phyloP scores from a whole-genome alignment of 2,888 invertebrate species.

The Zonitis immaculata region DNA sequence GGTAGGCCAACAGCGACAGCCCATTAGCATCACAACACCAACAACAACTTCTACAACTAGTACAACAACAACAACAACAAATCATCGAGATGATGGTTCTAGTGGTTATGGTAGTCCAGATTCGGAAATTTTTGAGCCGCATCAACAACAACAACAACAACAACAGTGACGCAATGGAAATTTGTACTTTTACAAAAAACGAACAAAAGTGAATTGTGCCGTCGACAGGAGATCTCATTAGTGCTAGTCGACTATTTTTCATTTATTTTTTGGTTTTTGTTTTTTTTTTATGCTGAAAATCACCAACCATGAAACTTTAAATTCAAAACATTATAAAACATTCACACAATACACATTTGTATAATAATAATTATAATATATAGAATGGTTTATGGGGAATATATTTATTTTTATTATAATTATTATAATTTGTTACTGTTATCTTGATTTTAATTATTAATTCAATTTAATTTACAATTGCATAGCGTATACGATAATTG shows the following conservation, averaged over 20 bases:
- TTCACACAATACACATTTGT: slow-evolving; percentile 11
- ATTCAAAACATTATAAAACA: not conserved
- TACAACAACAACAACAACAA: slow-evolving; percentile 56
- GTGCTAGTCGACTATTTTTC: slow-evolving; percentile 25
- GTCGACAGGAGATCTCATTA: slow-evolving; percentile 23
- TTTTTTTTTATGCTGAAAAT: not conserved
- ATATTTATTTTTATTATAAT: too few relatives aligned
- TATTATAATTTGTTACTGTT: too few relatives aligned
- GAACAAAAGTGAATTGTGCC: slow-evolving; percentile 16
- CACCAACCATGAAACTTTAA: not conserved
- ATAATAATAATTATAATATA: slow-evolving; percentile 16
- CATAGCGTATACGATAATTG: slow-evolving; percentile 11
- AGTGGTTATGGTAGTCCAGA: slow-evolving; percentile 78
- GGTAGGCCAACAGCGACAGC: slow-evolving; percentile 46
- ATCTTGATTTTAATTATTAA: slow-evolving; percentile 6
- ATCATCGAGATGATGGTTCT: slow-evolving; percentile 62
- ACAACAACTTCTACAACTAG: slow-evolving; percentile 59
- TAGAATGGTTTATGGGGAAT: not conserved
- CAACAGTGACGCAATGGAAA: slow-evolving; percentile 14
- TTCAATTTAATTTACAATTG: slow-evolving; percentile 8
- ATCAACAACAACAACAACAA: slow-evolving; percentile 36
- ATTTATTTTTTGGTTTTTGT: not conserved
- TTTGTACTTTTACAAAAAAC: not conserved
- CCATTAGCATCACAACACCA: slow-evolving; percentile 46
- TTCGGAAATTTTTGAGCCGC: slow-evolving; percentile 58